These are phyloP conservation scores for Pseudococcus longispinus DNA, from an alignment of 2,888 invertebrate species.

Conservation along the genomic window DNA sequence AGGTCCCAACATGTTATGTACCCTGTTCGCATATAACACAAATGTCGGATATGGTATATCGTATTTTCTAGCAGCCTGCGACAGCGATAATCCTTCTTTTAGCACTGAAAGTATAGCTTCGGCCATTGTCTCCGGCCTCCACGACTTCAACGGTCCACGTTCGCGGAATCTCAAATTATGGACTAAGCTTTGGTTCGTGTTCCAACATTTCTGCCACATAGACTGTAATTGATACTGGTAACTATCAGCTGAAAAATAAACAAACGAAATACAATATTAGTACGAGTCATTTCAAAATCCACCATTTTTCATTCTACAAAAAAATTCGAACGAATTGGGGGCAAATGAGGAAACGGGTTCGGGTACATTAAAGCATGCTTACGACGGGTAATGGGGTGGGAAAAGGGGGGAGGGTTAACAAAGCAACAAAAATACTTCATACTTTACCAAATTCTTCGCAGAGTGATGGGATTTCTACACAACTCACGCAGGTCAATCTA, in stretches of 20 bases:
- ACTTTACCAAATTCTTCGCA: neutral
- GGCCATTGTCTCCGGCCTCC: constrained; percentile 94
- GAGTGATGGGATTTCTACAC: neutral
- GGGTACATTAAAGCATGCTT: neutral
- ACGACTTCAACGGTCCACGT: constrained; percentile 89
- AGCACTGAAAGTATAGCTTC: constrained; percentile 92
- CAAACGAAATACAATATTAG: constrained; percentile 27
- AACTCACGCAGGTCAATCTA: neutral
- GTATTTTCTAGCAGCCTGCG: constrained; percentile 90
- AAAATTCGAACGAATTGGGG: neutral
- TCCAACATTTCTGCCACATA: constrained; percentile 97
- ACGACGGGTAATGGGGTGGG: neutral
- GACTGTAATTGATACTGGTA: constrained; percentile 94
- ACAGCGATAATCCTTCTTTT: constrained; percentile 86
- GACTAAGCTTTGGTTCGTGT: constrained; percentile 88
- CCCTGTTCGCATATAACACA: constrained; percentile 89
- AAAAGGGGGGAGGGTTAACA: neutral
- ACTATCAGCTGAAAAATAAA: constrained; percentile 77
- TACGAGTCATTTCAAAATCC: neutral
- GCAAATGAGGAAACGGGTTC: neutral
- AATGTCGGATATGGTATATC: constrained; percentile 95
- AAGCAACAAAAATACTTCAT: neutral
- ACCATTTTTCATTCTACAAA: neutral
- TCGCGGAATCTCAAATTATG: constrained; percentile 91
- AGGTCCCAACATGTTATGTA: constrained; percentile 92